These are phyloP conservation scores for Metalampra italica DNA, from an alignment of 2,888 invertebrate genomes.

Conservation along the genomic window DNA sequence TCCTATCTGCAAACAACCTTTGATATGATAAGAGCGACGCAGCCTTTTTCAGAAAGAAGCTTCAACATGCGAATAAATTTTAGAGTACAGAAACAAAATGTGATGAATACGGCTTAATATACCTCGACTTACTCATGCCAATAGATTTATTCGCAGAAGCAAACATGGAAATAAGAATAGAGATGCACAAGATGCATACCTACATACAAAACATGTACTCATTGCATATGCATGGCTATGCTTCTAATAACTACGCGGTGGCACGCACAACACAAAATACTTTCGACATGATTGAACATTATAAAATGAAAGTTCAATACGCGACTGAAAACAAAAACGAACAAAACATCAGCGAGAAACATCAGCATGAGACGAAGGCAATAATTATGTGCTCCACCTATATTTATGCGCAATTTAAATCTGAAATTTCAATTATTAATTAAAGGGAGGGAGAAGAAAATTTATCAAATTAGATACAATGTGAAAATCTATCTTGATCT, in stretches of 20 bases:
- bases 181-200: slow-evolving; percentile 5
- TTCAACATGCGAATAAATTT: no score
- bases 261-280: slow-evolving; percentile 10
- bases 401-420: background rate
- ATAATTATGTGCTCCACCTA: background rate
- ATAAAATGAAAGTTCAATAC: slow-evolving; percentile 15
- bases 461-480: background rate
- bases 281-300: slow-evolving; percentile 19
- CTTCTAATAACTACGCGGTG: slow-evolving; percentile 6
- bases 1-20: no score
- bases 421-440: background rate
- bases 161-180: slow-evolving; percentile 3
- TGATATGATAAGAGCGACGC: no score
- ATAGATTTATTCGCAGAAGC: background rate
- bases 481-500: background rate
- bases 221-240: slow-evolving; percentile 6
- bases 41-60: no score
- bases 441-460: no score
- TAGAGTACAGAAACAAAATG: no score
- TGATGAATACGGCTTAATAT: no score
- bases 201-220: background rate
- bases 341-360: slow-evolving; percentile 6
- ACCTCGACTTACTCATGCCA: no score
- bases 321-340: slow-evolving; percentile 2
- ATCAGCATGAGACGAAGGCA: slow-evolving; percentile 5